A percentile compares a stretch with the other conserved stretches of the same genome.
Evolutionary conservation across 2,113 vertebrate genomes (phyloP).

Genomic region (Aspidoscelis tigris): DNA sequence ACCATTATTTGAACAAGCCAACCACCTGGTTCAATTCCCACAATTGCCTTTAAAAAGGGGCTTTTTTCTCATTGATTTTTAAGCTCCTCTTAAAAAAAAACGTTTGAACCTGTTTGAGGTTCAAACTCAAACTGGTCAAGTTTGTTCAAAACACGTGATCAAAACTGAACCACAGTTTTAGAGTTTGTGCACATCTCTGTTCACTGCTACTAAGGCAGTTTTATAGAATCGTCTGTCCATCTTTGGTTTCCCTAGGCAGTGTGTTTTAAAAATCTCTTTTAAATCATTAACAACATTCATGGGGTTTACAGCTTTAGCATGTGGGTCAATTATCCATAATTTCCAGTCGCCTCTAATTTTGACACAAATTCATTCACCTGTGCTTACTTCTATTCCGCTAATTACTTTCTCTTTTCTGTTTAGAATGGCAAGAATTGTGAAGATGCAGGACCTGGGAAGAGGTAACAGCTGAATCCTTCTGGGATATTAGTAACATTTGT

Average conservation of each 20-base stretch:
- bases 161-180: no score
- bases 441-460: slow-evolving; percentile 30
- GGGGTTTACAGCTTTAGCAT: background rate
- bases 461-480: slow-evolving; percentile 52
- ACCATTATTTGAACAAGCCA: no score
- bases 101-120: no score
- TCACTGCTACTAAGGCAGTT: background rate
- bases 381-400: slow-evolving; percentile 25
- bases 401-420: slow-evolving; percentile 24
- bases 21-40: no score
- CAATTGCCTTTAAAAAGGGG: no score
- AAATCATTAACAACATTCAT: background rate
- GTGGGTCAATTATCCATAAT: background rate
- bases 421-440: slow-evolving; percentile 42
- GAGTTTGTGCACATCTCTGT: no score
- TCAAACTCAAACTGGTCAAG: no score
- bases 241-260: background rate
- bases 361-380: background rate
- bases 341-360: background rate
- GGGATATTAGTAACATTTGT: slow-evolving; percentile 54
- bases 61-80: no score
- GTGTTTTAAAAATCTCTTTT: background rate
- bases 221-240: background rate
- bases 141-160: no score
- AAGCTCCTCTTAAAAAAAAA: no score